Evolutionary conservation across 2,888 invertebrate species (phyloP), one percentile per base, ranked within the genome.

Genomic region (Drosophila meridionalis): DNA sequence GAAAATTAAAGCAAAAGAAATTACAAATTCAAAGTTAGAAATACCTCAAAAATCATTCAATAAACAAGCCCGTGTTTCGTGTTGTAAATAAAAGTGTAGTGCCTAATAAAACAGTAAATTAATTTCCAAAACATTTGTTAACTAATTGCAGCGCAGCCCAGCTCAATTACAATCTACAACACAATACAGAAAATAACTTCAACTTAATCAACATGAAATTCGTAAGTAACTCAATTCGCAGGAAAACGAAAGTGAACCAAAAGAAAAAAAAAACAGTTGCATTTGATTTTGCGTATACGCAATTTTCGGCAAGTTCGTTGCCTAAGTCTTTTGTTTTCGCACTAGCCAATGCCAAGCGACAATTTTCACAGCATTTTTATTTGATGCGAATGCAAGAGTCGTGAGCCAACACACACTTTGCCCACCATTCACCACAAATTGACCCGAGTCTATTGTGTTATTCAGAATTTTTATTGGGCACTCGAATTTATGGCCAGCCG

Each of bases 401-500:
- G 67, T 63, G 74, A 68, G 73, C 55, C 69, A 47, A 42, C 32
- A 52, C 32, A 52, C 64, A 52, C 55, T 61, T 48, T 38, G 32
- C 42, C 47, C 42, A 60, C 45, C 52, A 67, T 45, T 56, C 48
- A 69, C 64, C 64, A 56, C 71, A 81, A 83, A 74, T 83, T 74
- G 78, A 86, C 75, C 52, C 52, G 28, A 40, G 61, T 43, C 55
- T 76, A 71, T 80, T 82, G 73, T 75, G 65, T 38, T 65, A 76
- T 78, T 62, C 69, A 83, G 90, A 87, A 89, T 82, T 85, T 87
- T 88, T 84, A 90, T 88, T 90, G 78, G 77, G 50, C 90, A 86
- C 69, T 75, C 73, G 79, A 89, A 87, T 90, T 90, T 87, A 90
- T 87, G 82, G 84, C 71, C 76, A 60, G 57, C 69, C 65, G 62